Conservation (phyloP, 2,797 vertebrate species). For the Anniella stebbinsi region DNA sequence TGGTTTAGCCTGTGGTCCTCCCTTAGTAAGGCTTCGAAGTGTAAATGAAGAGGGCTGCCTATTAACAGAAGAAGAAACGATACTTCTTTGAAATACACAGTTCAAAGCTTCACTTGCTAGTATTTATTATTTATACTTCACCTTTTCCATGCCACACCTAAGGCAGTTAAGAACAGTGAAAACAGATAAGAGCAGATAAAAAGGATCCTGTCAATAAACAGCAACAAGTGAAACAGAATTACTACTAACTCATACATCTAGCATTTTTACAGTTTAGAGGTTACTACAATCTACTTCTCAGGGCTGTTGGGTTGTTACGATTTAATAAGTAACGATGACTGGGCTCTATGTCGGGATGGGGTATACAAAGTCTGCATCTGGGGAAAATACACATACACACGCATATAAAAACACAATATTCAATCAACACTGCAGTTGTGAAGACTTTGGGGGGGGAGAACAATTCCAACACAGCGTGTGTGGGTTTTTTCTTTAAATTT, state of each 20-base stretch:
- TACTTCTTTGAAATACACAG: not conserved
- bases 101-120: not conserved
- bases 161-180: no score
- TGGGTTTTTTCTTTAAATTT: no score
- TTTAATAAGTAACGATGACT: not conserved
- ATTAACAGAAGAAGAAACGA: constrained; percentile 36
- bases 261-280: not conserved
- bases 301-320: not conserved
- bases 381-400: no score
- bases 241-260: not conserved
- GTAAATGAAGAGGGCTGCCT: constrained; percentile 68
- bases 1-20: constrained; percentile 59
- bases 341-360: not conserved
- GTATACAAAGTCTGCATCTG: not conserved
- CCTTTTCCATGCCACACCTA: not conserved
- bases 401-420: no score
- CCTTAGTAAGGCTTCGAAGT: constrained; percentile 65
- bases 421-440: no score
- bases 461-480: no score
- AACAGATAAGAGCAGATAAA: not conserved
- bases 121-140: not conserved
- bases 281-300: not conserved
- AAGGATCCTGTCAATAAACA: not conserved
- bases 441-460: no score
- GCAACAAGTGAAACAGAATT: no score